Evolutionary conservation across 2,113 vertebrate species (phyloP).

Genomic region (Aegypius monachus): DNA sequence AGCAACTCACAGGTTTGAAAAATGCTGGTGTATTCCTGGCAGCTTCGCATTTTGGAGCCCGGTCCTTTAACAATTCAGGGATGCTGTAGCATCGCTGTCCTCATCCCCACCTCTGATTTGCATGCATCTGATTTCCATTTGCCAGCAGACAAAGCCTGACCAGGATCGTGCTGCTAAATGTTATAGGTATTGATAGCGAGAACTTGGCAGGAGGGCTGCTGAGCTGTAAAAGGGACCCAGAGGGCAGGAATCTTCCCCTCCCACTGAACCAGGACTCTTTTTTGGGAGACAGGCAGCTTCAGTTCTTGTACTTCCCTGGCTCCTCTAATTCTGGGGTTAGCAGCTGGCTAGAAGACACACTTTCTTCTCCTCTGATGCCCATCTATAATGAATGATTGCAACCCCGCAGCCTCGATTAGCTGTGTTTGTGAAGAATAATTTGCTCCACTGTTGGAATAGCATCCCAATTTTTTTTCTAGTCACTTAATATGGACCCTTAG

Average conservation of each 20-base stretch:
- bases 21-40: background rate
- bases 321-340: background rate
- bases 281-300: background rate
- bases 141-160: background rate
- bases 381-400: conserved; percentile 28
- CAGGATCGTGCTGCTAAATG: background rate
- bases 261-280: background rate
- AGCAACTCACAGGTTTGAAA: background rate
- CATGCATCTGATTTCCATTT: background rate
- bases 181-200: background rate
- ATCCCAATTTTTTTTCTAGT: background rate
- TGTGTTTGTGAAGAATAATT: conserved; percentile 26
- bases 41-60: background rate
- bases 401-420: background rate
- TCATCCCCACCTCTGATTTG: background rate
- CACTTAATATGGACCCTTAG: background rate
- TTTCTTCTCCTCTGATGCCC: background rate
- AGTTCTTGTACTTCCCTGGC: background rate
- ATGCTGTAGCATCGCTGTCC: fast-evolving
- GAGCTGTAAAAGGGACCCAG: background rate
- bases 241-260: background rate
- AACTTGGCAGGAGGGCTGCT: background rate
- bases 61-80: background rate
- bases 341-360: background rate
- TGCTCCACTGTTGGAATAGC: background rate